Evolutionary conservation across 2,888 invertebrate species (phyloP).

Genomic region (Polylopha cassiicola): DNA sequence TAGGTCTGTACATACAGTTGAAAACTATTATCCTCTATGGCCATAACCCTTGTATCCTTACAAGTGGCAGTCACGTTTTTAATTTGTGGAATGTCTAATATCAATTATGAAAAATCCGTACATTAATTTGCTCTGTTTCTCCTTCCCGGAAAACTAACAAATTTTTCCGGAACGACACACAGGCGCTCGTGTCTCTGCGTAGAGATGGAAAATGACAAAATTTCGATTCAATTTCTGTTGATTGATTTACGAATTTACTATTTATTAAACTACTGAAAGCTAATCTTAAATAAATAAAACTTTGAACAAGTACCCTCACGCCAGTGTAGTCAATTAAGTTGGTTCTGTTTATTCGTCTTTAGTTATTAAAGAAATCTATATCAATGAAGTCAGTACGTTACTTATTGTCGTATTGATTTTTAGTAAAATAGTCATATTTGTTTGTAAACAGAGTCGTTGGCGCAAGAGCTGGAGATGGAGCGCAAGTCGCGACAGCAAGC

Average conservation of each 20-base stretch:
- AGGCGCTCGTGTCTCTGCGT: conserved; percentile 38
- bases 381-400: background rate
- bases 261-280: too few relatives aligned
- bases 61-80: conserved; percentile 56
- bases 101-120: conserved; percentile 67
- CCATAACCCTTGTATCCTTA: conserved; percentile 51
- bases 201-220: conserved; percentile 19
- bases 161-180: conserved; percentile 61
- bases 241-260: too few relatives aligned
- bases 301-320: too few relatives aligned
- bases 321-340: too few relatives aligned
- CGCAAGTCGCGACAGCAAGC: conserved; percentile 89
- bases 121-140: conserved; percentile 67
- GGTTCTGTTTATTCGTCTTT: background rate
- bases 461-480: conserved; percentile 92
- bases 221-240: too few relatives aligned
- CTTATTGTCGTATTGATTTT: background rate
- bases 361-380: too few relatives aligned
- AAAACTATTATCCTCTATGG: too few relatives aligned
- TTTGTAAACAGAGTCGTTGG: conserved; percentile 85
- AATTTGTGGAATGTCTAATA: conserved; percentile 60
- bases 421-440: conserved; percentile 6
- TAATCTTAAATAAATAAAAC: too few relatives aligned
- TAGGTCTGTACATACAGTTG: too few relatives aligned
- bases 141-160: conserved; percentile 61